These are phyloP conservation scores for Salmo trutta DNA, from an alignment of 2,797 vertebrate species.

Conservation along the genomic window DNA sequence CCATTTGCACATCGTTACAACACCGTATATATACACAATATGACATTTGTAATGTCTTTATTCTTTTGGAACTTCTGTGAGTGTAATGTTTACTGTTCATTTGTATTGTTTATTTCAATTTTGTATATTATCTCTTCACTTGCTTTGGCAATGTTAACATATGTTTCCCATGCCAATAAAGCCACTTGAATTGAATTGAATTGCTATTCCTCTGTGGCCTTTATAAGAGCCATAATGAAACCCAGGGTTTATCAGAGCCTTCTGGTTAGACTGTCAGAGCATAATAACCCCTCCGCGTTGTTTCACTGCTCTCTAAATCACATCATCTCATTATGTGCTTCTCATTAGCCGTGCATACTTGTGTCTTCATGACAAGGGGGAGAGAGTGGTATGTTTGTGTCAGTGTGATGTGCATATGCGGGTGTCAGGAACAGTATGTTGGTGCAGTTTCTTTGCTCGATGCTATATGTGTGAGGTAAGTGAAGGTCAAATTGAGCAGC, in stretches of 20 bases:
- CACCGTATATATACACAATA: too few species aligned
- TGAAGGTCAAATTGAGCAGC: background rate
- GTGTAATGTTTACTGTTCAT: too few species aligned
- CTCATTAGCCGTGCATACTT: background rate
- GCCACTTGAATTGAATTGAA: background rate
- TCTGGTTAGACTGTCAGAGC: background rate
- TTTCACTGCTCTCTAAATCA: background rate
- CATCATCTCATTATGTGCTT: background rate
- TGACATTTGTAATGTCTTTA: too few species aligned
- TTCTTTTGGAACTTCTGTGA: too few species aligned
- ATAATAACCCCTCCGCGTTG: background rate
- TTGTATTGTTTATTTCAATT: too few species aligned
- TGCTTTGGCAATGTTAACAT: too few species aligned
- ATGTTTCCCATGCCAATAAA: background rate
- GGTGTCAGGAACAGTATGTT: slow-evolving; percentile 6
- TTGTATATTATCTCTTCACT: too few species aligned
- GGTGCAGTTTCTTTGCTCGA: background rate
- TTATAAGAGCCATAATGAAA: background rate
- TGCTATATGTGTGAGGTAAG: background rate
- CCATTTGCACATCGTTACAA: too few species aligned
- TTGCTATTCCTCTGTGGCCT: background rate
- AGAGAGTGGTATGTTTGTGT: background rate
- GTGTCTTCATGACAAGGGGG: background rate
- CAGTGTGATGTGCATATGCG: slow-evolving; percentile 16
- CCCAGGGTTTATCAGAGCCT: background rate